Conservation (phyloP, 2,888 invertebrate genomes). For the Coleophora flavipennella region DNA sequence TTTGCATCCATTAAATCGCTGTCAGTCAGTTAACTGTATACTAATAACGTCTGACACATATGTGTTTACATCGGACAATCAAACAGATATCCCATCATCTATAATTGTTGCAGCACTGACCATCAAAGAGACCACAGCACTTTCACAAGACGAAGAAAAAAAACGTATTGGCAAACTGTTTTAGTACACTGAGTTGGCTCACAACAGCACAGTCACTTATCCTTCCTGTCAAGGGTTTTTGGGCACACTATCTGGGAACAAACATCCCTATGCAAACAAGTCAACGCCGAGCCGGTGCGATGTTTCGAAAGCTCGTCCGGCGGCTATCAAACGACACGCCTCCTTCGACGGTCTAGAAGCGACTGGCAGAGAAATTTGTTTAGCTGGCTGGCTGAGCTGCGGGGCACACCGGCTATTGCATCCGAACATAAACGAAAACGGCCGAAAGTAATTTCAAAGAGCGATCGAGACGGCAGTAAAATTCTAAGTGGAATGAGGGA, state of each 20-base stretch:
- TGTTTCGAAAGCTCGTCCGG: constrained; percentile 51
- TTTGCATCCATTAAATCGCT: constrained; percentile 50
- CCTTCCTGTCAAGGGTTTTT: constrained; percentile 39
- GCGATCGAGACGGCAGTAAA: constrained; percentile 44
- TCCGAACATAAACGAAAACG: constrained; percentile 64
- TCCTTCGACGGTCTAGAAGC: constrained; percentile 51
- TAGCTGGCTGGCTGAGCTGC: constrained; percentile 68
- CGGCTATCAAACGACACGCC: constrained; percentile 31
- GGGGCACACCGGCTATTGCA: constrained; percentile 71
- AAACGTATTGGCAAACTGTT: constrained; percentile 14
- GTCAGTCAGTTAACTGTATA: constrained; percentile 36
- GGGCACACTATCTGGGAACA: constrained; percentile 58
- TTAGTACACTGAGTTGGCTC: constrained; percentile 30
- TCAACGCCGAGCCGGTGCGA: constrained; percentile 39
- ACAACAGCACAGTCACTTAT: constrained; percentile 51
- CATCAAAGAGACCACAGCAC: constrained; percentile 41
- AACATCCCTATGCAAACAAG: constrained; percentile 59
- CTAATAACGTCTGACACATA: constrained; percentile 48
- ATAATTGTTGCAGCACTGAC: constrained; percentile 39
- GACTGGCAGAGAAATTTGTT: constrained; percentile 67
- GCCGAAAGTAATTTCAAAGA: constrained; percentile 63
- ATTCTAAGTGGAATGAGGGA: constrained; percentile 31
- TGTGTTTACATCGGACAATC: constrained; percentile 60
- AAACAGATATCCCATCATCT: constrained; percentile 57
- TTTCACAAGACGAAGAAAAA: constrained; percentile 30